Evolutionary conservation across 1,140 invertebrate genomes (phyloP), one percentile per base, ranked within the genome.

Genomic region (Bicyclus anynana): DNA sequence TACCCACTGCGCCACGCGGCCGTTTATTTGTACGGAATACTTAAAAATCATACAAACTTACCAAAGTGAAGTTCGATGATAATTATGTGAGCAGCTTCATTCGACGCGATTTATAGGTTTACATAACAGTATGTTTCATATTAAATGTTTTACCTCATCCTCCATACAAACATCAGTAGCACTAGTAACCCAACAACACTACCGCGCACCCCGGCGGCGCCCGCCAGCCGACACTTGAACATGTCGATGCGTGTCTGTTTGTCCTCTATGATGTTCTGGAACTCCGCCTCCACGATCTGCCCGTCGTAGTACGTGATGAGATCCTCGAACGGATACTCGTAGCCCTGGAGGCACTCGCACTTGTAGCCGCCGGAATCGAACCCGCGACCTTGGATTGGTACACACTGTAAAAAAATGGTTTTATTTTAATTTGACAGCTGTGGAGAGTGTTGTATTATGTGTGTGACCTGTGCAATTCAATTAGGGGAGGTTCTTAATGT

Each of bases 341-440:
- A 99, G 18, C 97, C 98, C 90, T 99, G 97, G 50, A 96, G 93
- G 78, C 98, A 99, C 82, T 99, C 97, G 86, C 98, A 99, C 89
- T 99, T 99, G 89, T 99, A 99, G n/a, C 97, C 97, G 48, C 97
- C 97, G 10, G 93, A 93, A 63, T 97, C 94, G 82, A 96, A 98
- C 42, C 96, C 95, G 80, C 97, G 92, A 12, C 97, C 97, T 66
- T 95, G 92, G 59, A 99, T 95, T 10, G 97, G 97, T 16, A 98
- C 95, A 85, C 98, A 99, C 97, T 98, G 87, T 27, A 53, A 64
- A 38, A 29, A 46, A 42, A 7, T 14, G 9, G n/a, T 23, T n/a
- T n/a, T n/a, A n/a, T n/a, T n/a, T n/a, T n/a, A n/a, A n/a, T n/a
- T n/a, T n/a, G n/a, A n/a, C n/a, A n/a, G n/a, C n/a, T n/a, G n/a